Evolutionary conservation across 1,140 invertebrate species (phyloP), one percentile per base, ranked within the genome.

Genomic region (Oreohelix idahoensis): DNA sequence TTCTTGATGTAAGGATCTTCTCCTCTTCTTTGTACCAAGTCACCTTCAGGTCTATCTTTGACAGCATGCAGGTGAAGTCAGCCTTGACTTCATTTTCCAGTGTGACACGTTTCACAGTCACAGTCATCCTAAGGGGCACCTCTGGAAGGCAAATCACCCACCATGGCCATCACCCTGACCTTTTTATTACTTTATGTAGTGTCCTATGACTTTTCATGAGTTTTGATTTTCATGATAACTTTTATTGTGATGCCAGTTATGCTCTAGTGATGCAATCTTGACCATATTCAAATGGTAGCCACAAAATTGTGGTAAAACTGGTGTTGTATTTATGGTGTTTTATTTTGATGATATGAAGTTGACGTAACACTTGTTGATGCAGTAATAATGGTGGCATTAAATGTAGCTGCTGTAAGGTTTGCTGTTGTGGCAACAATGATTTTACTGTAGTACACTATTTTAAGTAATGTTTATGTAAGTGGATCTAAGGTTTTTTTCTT

Each of bases 21-120:
- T 97, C 95, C 51, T 96, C 96, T 84, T 96, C 96, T 92, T 97
- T 97, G 91, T 95, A 98, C 98, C 98, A 99, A 93, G 96, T 96
- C 0, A 99, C 98, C 86, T 97, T 96, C 85, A 97, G 97, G 86
- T 95, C 95, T n/a, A 95, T 96, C 93, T 99, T 98, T 90, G 99
- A 98, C 53, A 99, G 94, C 91, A 99, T 98, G 91, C 98, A 99
- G 77, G 97, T 94, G 32, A 99, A 93, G 1, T 96, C 97, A 36
- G 98, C 95, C n/a, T 86, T 35, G 4, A 84, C 76, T 49, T 90
- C 88, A 1, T 58, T 73, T 42, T 84, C 73, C 32, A 75, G 73
- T 10, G 77, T 73, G 42, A 86, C 86, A 63, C 87, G 85, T 79
- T 86, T 89, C 77, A 90, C 70, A 63, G 71, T 87, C 80, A 90